Conservation (phyloP, 2,113 vertebrate species). For the Phoxinus phoxinus region DNA sequence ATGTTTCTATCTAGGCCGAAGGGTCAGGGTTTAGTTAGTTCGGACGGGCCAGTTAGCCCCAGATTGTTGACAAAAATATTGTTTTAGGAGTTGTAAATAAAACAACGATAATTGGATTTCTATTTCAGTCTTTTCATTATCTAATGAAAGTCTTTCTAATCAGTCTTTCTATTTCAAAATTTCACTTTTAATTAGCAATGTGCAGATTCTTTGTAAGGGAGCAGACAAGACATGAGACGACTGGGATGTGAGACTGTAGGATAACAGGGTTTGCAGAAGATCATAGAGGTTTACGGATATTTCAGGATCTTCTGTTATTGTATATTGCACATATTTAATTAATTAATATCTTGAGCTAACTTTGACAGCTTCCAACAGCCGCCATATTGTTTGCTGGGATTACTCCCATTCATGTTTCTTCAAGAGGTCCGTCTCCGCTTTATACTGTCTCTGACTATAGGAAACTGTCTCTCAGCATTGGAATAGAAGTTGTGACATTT, state of each 20-base stretch:
- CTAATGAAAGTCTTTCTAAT: too few species aligned
- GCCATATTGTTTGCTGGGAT: too few species aligned
- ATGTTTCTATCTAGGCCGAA: not conserved
- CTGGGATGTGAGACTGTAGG: too few species aligned
- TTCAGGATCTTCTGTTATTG: too few species aligned
- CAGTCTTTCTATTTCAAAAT: not conserved
- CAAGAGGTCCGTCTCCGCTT: not conserved
- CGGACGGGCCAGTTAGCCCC: not conserved
- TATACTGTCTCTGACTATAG: not conserved
- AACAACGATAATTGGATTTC: not conserved
- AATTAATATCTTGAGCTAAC: too few species aligned
- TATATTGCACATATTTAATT: too few species aligned
- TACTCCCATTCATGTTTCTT: not conserved
- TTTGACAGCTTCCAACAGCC: too few species aligned
- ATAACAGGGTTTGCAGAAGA: too few species aligned
- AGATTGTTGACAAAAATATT: not conserved
- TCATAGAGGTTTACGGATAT: too few species aligned
- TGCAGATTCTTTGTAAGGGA: not conserved
- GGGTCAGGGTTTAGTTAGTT: not conserved
- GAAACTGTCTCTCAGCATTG: slow-evolving; percentile 33
- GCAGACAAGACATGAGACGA: too few species aligned
- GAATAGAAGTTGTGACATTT: not conserved
- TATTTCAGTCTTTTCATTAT: too few species aligned
- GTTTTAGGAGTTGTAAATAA: not conserved
- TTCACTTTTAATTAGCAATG: not conserved